phyloP scores from a whole-genome alignment of 2,888 invertebrate species.

The Harpalus rufipes region DNA sequence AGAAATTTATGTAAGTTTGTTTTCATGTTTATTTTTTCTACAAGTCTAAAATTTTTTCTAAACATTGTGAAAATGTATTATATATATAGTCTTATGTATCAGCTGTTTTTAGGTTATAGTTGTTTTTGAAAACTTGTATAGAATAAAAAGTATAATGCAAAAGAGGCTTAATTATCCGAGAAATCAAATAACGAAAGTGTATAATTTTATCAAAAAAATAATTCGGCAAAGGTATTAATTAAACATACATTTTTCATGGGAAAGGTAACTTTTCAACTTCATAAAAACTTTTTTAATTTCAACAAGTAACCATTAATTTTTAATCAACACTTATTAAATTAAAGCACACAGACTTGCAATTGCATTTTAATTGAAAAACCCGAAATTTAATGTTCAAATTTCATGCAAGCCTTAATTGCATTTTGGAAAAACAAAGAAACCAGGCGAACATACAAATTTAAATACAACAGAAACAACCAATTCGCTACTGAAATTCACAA shows the following conservation, averaged over 20 bases:
- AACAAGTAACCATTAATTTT: slow-evolving; percentile 40
- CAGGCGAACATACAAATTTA: slow-evolving; percentile 30
- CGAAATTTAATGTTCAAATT: slow-evolving; percentile 56
- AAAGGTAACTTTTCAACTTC: slow-evolving; percentile 17
- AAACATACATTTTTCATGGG: slow-evolving; percentile 18
- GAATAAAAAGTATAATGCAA: no score
- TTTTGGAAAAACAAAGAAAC: slow-evolving; percentile 11
- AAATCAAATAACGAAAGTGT: slow-evolving; percentile 13
- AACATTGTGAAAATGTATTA: no score
- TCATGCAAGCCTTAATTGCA: slow-evolving; percentile 49
- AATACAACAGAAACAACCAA: slow-evolving; percentile 39
- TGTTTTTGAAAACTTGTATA: no score
- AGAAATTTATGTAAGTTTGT: no score
- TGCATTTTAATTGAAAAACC: slow-evolving; percentile 58
- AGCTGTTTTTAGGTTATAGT: no score
- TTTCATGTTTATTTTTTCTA: no score
- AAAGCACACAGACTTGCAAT: slow-evolving; percentile 36
- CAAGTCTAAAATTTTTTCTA: no score
- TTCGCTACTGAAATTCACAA: slow-evolving; percentile 56
- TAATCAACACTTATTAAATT: slow-evolving; percentile 55
- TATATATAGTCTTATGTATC: no score
- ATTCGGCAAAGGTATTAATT: slow-evolving; percentile 4
- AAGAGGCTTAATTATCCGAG: slow-evolving; percentile 1
- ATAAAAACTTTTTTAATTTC: slow-evolving; percentile 50
- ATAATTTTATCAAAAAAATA: slow-evolving; percentile 27